Evolutionary conservation across 2,113 vertebrate genomes (phyloP), one percentile per base, ranked within the genome.

Genomic region (Ailurus styani): DNA sequence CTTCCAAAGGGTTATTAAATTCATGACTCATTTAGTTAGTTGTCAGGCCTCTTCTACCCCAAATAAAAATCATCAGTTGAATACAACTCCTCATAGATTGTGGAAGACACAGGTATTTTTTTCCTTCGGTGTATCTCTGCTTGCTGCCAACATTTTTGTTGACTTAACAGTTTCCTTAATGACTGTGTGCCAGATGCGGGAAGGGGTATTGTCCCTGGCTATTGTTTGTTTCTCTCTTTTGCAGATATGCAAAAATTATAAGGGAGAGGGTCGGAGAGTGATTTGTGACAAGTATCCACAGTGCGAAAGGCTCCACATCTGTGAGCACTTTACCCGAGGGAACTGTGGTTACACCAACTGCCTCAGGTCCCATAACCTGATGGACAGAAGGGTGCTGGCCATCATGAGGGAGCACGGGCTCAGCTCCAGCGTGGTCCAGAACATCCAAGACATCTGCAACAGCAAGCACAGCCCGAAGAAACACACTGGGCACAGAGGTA

Each of bases 191-290:
- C 68, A 40, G 31, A 0, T 62, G 27, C 0, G 18, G 20, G 15
- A 88, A 82, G 23, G 25, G 40, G 6, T 54, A 73, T 78, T 57
- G 2, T 72, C 14, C 50, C 54, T 42, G 25, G 29, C 18, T 29
- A 0, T 54, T 52, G 4, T 55, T n/a, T 90, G 66, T 68, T 68
- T 68, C 52, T 91, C 11, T 25, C 31, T 52, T n/a, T 37, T 64
- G 45, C 37, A 98, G 98, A 98, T 98, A n/a, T 98, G 98, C 97
- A 98, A 98, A 31, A 93, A 18, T 60, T 98, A 98, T 7, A 98
- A 98, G 91, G 98, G 98, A 42, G 98, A 98, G n/a, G 96, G 95
- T 7, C 94, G 94, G 4, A 95, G 50, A 7, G 96, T 90, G 87
- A 45, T 70, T 0, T 98, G 98, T 23, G 70, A 14, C 23, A 87